A percentile compares a stretch with the other conserved stretches of the same genome.
phyloP scores from a whole-genome alignment of 2,797 vertebrate genomes.

The Prionace glauca region DNA sequence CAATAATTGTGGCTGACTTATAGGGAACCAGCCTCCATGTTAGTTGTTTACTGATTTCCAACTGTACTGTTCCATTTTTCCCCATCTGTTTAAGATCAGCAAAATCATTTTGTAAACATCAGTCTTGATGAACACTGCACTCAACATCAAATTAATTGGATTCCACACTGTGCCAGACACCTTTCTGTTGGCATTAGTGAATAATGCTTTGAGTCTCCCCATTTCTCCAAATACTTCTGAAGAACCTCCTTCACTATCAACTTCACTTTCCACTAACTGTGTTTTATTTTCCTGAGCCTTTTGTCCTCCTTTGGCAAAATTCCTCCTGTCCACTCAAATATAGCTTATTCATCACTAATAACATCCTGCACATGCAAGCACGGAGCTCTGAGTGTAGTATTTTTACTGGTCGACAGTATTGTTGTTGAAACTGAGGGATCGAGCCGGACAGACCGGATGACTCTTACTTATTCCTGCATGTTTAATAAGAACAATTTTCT shows the following conservation, averaged over 20 bases:
- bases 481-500: neutral
- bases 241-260: conserved; percentile 1
- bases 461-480: neutral
- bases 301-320: conserved; percentile 3
- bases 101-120: neutral
- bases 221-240: conserved; percentile 15
- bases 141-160: neutral
- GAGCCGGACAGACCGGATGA: neutral
- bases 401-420: neutral
- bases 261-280: neutral
- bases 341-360: neutral
- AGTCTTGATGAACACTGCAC: neutral
- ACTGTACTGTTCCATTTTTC: neutral
- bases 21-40: neutral
- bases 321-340: conserved; percentile 30
- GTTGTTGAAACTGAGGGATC: neutral
- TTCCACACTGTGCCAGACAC: neutral
- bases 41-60: neutral
- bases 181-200: neutral
- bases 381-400: neutral
- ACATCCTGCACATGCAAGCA: neutral
- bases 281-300: neutral
- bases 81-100: neutral
- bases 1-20: neutral
- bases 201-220: neutral